phyloP scores from a whole-genome alignment of 2,888 invertebrate genomes.

The Prenolepis imparis region DNA sequence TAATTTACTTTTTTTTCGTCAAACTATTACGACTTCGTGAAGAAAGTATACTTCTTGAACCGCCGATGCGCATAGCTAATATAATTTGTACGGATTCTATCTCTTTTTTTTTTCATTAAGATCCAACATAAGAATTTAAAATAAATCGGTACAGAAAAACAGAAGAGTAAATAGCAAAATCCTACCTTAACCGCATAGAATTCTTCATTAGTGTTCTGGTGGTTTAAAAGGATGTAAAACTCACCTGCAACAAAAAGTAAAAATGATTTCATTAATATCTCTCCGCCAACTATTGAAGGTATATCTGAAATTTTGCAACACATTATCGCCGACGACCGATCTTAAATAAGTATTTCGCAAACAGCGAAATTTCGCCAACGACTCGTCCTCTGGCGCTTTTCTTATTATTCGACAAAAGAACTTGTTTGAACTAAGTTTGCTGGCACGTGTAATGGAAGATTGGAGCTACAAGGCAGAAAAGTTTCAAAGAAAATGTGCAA shows the following conservation, averaged over 20 bases:
- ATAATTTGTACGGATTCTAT: neutral
- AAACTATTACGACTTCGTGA: neutral
- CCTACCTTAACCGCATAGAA: conserved; percentile 1
- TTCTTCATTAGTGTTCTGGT: neutral
- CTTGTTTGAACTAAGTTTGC: conserved; percentile 42
- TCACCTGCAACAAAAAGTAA: conserved; percentile 52
- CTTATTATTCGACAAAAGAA: conserved; percentile 46
- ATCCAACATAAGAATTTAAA: neutral
- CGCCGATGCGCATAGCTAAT: conserved; percentile 5
- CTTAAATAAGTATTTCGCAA: conserved; percentile 28
- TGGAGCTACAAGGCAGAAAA: conserved; percentile 36
- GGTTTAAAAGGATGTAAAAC: conserved; percentile 8
- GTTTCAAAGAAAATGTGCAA: conserved; percentile 42
- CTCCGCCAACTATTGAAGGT: neutral
- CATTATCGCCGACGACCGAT: neutral
- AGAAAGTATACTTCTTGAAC: neutral
- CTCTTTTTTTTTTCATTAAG: neutral
- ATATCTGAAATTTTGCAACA: conserved; percentile 8
- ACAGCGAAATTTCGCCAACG: conserved; percentile 40
- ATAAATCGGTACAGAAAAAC: conserved; percentile 12
- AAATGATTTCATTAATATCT: conserved; percentile 40
- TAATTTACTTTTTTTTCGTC: conserved; percentile 20
- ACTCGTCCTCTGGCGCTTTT: conserved; percentile 26
- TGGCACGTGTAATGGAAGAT: conserved; percentile 23
- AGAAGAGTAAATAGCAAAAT: neutral